Percentiles rank a stretch among this genome's conserved stretches.
phyloP scores from a whole-genome alignment of 2,797 vertebrate species.

The Helicolenus hilgendorfi region DNA sequence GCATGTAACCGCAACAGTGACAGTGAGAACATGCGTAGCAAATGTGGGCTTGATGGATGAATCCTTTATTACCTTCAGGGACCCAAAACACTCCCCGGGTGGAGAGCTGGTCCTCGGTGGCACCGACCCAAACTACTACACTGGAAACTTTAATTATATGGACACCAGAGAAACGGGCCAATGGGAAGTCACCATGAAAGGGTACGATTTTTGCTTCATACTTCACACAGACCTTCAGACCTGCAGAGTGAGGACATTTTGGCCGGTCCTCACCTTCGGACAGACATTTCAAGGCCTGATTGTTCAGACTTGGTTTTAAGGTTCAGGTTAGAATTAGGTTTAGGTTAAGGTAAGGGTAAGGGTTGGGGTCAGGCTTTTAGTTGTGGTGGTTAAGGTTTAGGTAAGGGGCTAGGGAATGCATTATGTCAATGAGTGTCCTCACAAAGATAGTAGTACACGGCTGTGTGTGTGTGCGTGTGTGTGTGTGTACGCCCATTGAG shows the following conservation, averaged over 20 bases:
- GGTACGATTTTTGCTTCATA: slow-evolving; percentile 81
- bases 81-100: slow-evolving; percentile 91
- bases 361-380: too few relatives aligned
- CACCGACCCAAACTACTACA: slow-evolving; percentile 95
- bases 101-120: slow-evolving; percentile 97
- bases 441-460: too few relatives aligned
- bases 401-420: neutral
- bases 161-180: slow-evolving; percentile 91
- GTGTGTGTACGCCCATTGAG: neutral
- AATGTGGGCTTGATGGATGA: neutral
- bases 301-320: neutral
- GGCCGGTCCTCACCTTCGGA: neutral
- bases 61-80: slow-evolving; percentile 81
- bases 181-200: slow-evolving; percentile 96
- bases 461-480: neutral
- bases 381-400: neutral
- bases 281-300: neutral
- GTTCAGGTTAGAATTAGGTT: neutral
- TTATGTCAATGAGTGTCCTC: neutral
- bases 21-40: neutral
- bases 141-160: slow-evolving; percentile 94
- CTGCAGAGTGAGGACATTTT: neutral
- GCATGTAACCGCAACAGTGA: neutral
- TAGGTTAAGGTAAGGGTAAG: neutral
- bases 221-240: neutral